Base-by-base conservation (phyloP, 2,888 invertebrate species). In the Siphlonurus alternatus region DNA sequence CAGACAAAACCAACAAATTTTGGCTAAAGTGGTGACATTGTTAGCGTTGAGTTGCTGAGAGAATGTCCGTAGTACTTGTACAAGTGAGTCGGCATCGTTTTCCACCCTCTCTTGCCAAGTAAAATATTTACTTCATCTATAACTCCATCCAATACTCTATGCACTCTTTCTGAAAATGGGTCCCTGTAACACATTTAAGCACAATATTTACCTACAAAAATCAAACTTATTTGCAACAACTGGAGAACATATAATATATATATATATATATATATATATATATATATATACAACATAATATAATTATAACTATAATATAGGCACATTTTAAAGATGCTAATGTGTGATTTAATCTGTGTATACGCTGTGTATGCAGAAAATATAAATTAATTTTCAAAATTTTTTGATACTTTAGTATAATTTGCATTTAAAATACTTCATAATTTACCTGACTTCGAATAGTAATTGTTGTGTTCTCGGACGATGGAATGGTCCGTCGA, bases 401-500 rank as follows among this genome's bases (percentile, higher is more conserved):
- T n/a, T n/a, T n/a, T n/a, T n/a, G n/a, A n/a, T n/a, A n/a, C n/a
- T n/a, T n/a, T n/a, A n/a, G n/a, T n/a, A n/a, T n/a, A n/a, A n/a
- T n/a, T n/a, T n/a, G n/a, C n/a, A n/a, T n/a, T n/a, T n/a, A n/a
- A n/a, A n/a, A n/a, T n/a, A 38, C 38, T 10, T 38, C 15, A 10
- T 19, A 25, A 53, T 63, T 61, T 59, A 66, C 67, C 66, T 66
- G 23, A 65, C 59, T 19, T 63, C 56, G 60, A 68, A 68, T 59
- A 64, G 56, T 22, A 66, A 62, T 23, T 66, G 64, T 25, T 67
- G 67, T 0, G 66, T 65, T 5, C 62, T 51, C 15, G 66, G 67
- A 3, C 69, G 62, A 19, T 62, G 64, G 64, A 72, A 72, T 53
- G 70, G 71, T 2, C 72, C 72, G 66, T 71, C 71, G 23, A 69